Percentiles rank a stretch among this genome's conserved stretches.
Evolutionary conservation across 2,797 vertebrate genomes (phyloP).

Genomic region (Sciurus carolinensis): DNA sequence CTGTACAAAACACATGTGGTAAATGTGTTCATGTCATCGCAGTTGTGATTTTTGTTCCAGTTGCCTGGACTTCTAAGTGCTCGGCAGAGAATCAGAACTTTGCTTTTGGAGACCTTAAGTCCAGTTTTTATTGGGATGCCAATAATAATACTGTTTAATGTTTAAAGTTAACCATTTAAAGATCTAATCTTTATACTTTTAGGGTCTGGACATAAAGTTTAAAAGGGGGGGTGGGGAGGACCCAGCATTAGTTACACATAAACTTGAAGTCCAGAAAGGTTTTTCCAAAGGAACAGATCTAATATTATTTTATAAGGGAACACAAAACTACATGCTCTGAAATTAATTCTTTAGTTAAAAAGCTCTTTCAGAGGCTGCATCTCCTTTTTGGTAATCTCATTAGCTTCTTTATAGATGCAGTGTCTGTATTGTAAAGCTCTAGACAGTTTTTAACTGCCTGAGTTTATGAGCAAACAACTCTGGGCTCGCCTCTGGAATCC

Average conservation of each 20-base stretch:
- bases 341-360: constrained; percentile 49
- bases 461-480: constrained; percentile 61
- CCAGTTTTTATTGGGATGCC: constrained; percentile 13
- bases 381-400: constrained; percentile 59
- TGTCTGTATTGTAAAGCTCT: constrained; percentile 22
- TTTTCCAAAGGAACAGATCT: constrained; percentile 38
- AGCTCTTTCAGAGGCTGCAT: constrained; percentile 49
- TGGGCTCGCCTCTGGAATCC: constrained; percentile 25
- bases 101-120: not conserved
- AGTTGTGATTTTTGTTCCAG: not conserved
- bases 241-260: not conserved
- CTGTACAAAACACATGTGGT: not conserved
- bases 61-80: not conserved
- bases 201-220: constrained; percentile 36
- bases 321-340: constrained; percentile 52
- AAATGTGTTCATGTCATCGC: not conserved
- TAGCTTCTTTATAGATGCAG: constrained; percentile 36
- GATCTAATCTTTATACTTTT: constrained; percentile 55
- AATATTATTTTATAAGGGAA: constrained; percentile 65
- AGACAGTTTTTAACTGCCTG: constrained; percentile 59
- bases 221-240: not conserved
- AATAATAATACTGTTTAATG: constrained; percentile 25
- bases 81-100: not conserved
- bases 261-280: constrained; percentile 36
- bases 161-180: constrained; percentile 3